phyloP scores from a whole-genome alignment of 2,797 vertebrate genomes.

The Poeciliopsis infans region DNA sequence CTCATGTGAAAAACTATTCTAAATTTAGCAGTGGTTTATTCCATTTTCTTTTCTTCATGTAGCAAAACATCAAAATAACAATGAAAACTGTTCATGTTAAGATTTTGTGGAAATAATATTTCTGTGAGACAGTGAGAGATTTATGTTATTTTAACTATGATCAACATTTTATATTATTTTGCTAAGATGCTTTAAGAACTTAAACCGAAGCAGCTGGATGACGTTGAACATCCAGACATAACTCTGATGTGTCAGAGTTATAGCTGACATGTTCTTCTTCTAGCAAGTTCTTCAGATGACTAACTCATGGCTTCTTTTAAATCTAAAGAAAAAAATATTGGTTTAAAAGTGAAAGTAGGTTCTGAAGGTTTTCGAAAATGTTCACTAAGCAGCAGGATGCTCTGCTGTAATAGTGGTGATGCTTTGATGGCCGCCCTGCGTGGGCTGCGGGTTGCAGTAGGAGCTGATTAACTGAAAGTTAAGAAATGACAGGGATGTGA shows the following conservation, averaged over 20 bases:
- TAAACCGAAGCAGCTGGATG: background rate
- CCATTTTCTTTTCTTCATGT: background rate
- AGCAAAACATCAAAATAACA: background rate
- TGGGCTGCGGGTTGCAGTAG: background rate
- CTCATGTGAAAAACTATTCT: background rate
- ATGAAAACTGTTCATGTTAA: background rate
- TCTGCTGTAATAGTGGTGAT: background rate
- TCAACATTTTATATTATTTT: background rate
- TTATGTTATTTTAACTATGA: background rate
- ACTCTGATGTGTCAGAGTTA: background rate
- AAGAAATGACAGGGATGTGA: background rate
- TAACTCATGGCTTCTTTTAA: background rate
- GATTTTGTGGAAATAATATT: background rate
- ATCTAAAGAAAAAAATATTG: background rate
- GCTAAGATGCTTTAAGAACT: background rate
- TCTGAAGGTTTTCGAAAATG: background rate
- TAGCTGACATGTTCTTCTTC: background rate
- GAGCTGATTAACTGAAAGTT: slow-evolving; percentile 2
- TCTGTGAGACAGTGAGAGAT: background rate
- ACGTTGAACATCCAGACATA: no score
- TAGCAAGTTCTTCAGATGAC: background rate
- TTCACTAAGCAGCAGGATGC: background rate
- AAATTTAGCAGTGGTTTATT: background rate
- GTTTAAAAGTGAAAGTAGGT: background rate
- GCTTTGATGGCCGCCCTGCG: background rate